Conservation (phyloP, 37 sponge, comb jelly and placozoan genomes). For the Axinella damicornis region DNA sequence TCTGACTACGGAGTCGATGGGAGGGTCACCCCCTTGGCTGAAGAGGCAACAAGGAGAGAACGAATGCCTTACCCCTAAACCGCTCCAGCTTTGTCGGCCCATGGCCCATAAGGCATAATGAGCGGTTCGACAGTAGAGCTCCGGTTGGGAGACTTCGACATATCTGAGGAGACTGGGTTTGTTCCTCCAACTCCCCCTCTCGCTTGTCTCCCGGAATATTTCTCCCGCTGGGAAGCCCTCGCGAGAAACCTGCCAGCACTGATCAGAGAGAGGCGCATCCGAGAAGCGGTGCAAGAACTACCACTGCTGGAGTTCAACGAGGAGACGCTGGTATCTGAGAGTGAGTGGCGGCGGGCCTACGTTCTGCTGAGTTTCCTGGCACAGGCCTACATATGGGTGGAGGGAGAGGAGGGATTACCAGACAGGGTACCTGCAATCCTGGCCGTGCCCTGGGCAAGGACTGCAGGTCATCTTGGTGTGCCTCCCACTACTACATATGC, state of each 20-base stretch:
- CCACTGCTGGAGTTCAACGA: slow-evolving; percentile 39
- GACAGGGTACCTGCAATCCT: slow-evolving; percentile 43
- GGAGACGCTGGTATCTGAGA: slow-evolving; percentile 34
- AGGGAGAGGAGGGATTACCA: slow-evolving; percentile 66
- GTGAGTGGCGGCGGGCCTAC: slow-evolving; percentile 76
- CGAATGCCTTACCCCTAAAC: no score
- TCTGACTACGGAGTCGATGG: no score
- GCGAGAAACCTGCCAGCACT: slow-evolving; percentile 33
- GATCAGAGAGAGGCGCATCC: slow-evolving; percentile 5
- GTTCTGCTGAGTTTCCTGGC: slow-evolving; percentile 47
- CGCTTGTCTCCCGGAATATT: slow-evolving; percentile 34
- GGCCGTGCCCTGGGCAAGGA: slow-evolving; percentile 75
- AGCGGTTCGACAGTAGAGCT: not conserved
- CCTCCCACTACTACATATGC: slow-evolving; percentile 69
- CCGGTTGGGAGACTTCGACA: slow-evolving; percentile 18
- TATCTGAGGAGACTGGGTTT: slow-evolving; percentile 71
- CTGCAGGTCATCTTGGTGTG: slow-evolving; percentile 52
- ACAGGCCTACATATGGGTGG: slow-evolving; percentile 80
- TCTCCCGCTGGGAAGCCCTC: slow-evolving; percentile 66
- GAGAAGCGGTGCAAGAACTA: slow-evolving; percentile 32
- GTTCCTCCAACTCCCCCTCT: slow-evolving; percentile 41
- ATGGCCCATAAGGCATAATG: no score
- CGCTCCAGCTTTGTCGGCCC: no score
- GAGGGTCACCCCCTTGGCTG: no score
- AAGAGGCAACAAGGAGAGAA: no score